A percentile compares a stretch with the other conserved stretches of the same genome.
These are phyloP conservation scores for Pollachius pollachius DNA, from an alignment of 2,113 vertebrate genomes.

Conservation along the genomic window DNA sequence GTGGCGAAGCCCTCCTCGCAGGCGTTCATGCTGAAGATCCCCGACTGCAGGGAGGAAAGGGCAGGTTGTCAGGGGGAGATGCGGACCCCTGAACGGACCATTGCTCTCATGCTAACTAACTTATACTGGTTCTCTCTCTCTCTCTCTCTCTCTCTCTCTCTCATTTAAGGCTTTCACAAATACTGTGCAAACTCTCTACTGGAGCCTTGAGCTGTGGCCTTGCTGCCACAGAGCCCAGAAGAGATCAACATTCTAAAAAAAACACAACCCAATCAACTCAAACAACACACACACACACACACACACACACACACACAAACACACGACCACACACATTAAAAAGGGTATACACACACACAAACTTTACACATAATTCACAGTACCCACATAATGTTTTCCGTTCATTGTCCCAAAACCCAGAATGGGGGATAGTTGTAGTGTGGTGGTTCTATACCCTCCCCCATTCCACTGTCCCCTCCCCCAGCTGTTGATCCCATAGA, in stretches of 20 bases:
- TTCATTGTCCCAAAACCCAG: conserved; percentile 28
- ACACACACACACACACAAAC: too few species aligned
- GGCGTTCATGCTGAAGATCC: conserved; percentile 99
- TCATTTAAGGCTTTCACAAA: conserved; percentile 38
- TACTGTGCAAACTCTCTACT: conserved; percentile 26
- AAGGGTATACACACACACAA: too few species aligned
- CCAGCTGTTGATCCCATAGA: conserved; percentile 71
- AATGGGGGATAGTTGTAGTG: conserved; percentile 37
- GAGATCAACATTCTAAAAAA: too few species aligned
- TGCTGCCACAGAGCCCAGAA: too few species aligned
- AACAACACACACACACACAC: too few species aligned
- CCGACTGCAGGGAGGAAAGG: conserved; percentile 81
- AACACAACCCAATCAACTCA: too few species aligned
- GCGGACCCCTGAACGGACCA: conserved; percentile 40
- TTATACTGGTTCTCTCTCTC: too few species aligned
- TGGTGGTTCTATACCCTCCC: conserved; percentile 59
- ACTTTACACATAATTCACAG: too few species aligned
- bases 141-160: too few species aligned
- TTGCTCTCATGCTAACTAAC: too few species aligned
- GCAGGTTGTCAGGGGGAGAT: conserved; percentile 60
- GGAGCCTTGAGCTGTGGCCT: conserved; percentile 8
- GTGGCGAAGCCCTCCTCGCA: conserved; percentile 98
- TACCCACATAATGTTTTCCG: not conserved
- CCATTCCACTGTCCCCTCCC: conserved; percentile 51
- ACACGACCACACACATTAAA: too few species aligned